Evolutionary conservation across 2,797 vertebrate genomes (phyloP).

Genomic region (Eospalax fontanierii): DNA sequence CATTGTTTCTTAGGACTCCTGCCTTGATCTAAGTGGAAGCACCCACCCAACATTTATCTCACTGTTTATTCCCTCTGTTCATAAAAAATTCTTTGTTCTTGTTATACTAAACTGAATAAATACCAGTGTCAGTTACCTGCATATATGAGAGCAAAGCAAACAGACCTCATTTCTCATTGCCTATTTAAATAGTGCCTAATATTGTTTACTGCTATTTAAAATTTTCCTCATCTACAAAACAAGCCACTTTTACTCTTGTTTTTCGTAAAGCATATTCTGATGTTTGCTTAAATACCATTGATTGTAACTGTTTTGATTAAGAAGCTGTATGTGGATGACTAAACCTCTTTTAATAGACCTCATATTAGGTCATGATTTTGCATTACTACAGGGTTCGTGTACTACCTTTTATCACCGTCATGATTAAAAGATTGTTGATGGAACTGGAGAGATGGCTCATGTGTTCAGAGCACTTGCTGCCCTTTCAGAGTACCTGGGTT

Average conservation of each 20-base stretch:
- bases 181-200: background rate
- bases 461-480: background rate
- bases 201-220: background rate
- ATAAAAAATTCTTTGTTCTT: constrained; percentile 30
- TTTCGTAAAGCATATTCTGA: constrained; percentile 23
- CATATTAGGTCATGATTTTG: background rate
- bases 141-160: background rate
- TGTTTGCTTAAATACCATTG: background rate
- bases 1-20: constrained; percentile 23
- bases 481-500: no score
- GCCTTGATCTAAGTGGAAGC: constrained; percentile 60
- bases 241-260: constrained; percentile 2
- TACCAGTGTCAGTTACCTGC: background rate
- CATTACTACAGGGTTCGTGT: background rate
- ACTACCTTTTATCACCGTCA: background rate
- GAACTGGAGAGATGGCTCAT: background rate
- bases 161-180: background rate
- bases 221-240: background rate
- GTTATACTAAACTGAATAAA: background rate
- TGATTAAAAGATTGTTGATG: background rate
- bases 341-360: background rate
- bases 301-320: background rate
- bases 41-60: constrained; percentile 51
- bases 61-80: constrained; percentile 41
- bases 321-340: background rate